A percentile compares a stretch with the other conserved stretches of the same genome.
Evolutionary conservation across 2,113 vertebrate genomes (phyloP).

Genomic region (Glaucidium brasilianum): DNA sequence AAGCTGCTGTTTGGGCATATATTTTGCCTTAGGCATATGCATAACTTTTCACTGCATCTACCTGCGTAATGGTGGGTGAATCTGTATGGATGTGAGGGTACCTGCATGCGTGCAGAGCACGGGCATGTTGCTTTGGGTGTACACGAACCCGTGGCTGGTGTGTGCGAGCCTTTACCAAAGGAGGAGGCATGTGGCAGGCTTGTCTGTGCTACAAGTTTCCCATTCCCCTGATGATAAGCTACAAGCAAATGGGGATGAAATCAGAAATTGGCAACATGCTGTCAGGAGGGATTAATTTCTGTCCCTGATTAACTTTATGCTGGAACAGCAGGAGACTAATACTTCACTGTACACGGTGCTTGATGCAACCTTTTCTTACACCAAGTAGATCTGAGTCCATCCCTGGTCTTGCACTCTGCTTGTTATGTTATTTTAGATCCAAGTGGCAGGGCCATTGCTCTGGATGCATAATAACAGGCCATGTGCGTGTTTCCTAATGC

Average conservation of each 20-base stretch:
- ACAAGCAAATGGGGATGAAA: slow-evolving; percentile 33
- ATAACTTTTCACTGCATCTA: not conserved
- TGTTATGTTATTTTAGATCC: not conserved
- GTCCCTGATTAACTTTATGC: slow-evolving; percentile 57
- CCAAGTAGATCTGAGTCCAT: not conserved
- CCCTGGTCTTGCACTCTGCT: fast-evolving
- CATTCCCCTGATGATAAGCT: slow-evolving; percentile 28
- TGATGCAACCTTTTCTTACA: not conserved
- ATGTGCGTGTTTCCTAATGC: not conserved
- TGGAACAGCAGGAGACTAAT: slow-evolving; percentile 23
- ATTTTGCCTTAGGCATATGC: not conserved
- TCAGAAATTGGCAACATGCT: slow-evolving; percentile 58
- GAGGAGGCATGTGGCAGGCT: not conserved
- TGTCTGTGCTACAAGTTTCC: not conserved
- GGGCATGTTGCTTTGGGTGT: not conserved
- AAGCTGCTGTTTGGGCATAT: not conserved
- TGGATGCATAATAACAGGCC: not conserved
- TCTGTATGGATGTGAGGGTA: not conserved
- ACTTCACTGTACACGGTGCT: fast-evolving
- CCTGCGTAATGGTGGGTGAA: not conserved
- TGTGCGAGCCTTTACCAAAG: not conserved
- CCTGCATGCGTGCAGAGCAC: fast-evolving
- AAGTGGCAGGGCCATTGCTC: not conserved
- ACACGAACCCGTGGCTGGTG: not conserved
- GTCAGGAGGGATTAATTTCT: slow-evolving; percentile 64